These are phyloP conservation scores for Danio kyathit DNA, from an alignment of 2,797 vertebrate species.

Conservation along the genomic window DNA sequence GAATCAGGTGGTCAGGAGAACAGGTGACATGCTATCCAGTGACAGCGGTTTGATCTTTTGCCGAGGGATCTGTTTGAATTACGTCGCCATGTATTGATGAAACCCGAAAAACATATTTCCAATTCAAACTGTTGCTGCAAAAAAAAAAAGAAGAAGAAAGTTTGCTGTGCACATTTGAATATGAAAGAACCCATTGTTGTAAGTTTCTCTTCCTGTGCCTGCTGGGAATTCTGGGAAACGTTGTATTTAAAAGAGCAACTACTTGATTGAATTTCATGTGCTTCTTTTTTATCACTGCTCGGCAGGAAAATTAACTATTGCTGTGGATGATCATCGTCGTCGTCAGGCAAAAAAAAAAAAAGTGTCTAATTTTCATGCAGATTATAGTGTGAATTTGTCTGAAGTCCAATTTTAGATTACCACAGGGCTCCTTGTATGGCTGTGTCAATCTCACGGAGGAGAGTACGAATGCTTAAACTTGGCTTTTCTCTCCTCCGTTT, in stretches of 20 bases:
- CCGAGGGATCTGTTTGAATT: conserved; percentile 7
- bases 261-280: conserved; percentile 58
- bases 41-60: conserved; percentile 38
- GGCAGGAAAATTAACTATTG: conserved; percentile 59
- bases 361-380: conserved; percentile 54
- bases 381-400: conserved; percentile 64
- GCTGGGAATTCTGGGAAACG: conserved; percentile 57
- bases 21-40: conserved; percentile 48
- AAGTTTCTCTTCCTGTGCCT: conserved; percentile 45
- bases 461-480: conserved; percentile 56
- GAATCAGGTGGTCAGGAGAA: conserved; percentile 47
- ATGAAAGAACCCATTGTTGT: conserved; percentile 55
- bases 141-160: neutral
- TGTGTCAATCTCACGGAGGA: conserved; percentile 58
- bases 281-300: conserved; percentile 55
- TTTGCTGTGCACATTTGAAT: conserved; percentile 58
- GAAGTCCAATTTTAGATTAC: conserved; percentile 62
- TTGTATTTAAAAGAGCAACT: conserved; percentile 62
- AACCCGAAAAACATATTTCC: conserved; percentile 36
- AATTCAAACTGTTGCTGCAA: conserved; percentile 46
- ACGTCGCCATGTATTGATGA: too few relatives aligned
- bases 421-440: conserved; percentile 57
- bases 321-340: conserved; percentile 49
- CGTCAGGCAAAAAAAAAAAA: conserved; percentile 32
- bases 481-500: conserved; percentile 54